A percentile compares a stretch with the other conserved stretches of the same genome.
phyloP scores from a whole-genome alignment of 2,113 vertebrate species.

The Centropus bengalensis region DNA sequence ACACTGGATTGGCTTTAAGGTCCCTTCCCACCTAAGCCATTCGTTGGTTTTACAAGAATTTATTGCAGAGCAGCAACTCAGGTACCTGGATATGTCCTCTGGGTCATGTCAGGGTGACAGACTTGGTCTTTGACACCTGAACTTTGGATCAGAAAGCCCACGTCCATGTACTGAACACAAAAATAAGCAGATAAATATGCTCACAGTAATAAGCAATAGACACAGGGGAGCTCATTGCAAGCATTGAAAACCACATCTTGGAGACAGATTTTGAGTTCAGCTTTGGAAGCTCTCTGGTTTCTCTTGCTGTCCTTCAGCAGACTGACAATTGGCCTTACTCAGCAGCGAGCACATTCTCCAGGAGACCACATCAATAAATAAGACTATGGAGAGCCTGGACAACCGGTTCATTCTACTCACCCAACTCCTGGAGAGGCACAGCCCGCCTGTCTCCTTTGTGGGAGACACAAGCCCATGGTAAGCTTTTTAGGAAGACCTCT shows the following conservation, averaged over 20 bases:
- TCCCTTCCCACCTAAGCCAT: too few species aligned
- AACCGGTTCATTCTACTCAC: neutral
- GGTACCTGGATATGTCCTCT: neutral
- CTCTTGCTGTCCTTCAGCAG: neutral
- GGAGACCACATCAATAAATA: constrained; percentile 7
- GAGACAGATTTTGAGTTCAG: neutral
- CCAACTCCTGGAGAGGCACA: neutral
- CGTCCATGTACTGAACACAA: neutral
- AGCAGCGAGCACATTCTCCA: neutral
- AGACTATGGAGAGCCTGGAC: neutral
- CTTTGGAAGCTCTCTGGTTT: neutral
- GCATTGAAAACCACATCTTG: neutral
- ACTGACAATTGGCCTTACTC: neutral
- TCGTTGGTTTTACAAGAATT: neutral
- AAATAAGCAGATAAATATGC: neutral
- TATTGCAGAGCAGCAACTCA: neutral
- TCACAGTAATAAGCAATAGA: neutral
- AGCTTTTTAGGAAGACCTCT: neutral
- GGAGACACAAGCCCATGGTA: neutral
- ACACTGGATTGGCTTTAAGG: too few species aligned
- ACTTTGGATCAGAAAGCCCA: neutral
- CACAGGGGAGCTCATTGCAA: neutral
- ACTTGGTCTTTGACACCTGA: neutral
- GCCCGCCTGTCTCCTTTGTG: neutral
- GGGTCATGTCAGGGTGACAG: neutral